Evolutionary conservation across 2,888 invertebrate species (phyloP).

Genomic region (Spilarctia lutea): DNA sequence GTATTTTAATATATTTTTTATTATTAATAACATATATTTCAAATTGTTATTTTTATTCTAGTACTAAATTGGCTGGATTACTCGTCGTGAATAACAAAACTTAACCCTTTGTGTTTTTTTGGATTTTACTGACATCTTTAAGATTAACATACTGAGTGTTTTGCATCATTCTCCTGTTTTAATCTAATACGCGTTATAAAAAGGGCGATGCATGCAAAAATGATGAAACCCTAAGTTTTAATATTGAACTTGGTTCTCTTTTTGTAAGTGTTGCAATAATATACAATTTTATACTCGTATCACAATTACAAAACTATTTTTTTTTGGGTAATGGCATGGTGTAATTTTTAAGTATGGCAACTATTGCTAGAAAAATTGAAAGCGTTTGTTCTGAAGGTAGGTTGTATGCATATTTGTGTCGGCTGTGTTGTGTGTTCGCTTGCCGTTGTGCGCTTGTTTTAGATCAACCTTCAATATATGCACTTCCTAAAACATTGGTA

Average conservation of each 20-base stretch:
- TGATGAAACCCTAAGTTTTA: background rate
- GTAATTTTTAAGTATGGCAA: slow-evolving; percentile 6
- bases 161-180: slow-evolving; percentile 25
- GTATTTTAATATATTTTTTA: background rate
- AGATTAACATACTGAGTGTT: slow-evolving; percentile 26
- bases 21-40: background rate
- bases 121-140: slow-evolving; percentile 37
- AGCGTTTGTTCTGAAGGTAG: slow-evolving; percentile 30
- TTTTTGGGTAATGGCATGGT: slow-evolving; percentile 5
- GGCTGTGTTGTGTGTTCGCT: slow-evolving; percentile 47
- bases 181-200: background rate
- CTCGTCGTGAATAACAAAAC: slow-evolving; percentile 61
- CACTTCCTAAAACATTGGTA: slow-evolving; percentile 44
- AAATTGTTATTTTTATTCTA: background rate
- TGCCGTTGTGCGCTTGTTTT: slow-evolving; percentile 54
- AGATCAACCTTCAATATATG: slow-evolving; percentile 32
- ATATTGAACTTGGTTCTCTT: background rate
- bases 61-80: slow-evolving; percentile 73
- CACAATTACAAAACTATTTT: background rate
- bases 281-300: background rate
- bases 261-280: background rate
- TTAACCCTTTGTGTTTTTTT: slow-evolving; percentile 37
- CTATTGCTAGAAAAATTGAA: slow-evolving; percentile 34
- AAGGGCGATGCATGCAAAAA: background rate
- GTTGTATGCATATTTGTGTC: slow-evolving; percentile 28